phyloP scores from a whole-genome alignment of 2,797 vertebrate species.

The Catostomus latipinnis region DNA sequence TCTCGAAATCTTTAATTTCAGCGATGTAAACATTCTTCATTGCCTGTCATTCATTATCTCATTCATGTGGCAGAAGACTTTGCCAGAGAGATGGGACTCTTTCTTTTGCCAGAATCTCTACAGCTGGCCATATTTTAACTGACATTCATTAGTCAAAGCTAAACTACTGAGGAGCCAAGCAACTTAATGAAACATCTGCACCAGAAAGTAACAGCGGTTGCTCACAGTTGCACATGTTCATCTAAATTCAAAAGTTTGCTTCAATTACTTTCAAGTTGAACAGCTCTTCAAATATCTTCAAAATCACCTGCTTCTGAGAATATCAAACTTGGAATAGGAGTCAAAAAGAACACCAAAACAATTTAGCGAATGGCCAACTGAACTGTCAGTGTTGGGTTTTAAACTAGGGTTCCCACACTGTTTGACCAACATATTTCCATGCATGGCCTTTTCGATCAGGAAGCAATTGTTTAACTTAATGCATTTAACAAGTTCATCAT shows the following conservation, averaged over 20 bases:
- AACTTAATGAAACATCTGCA: constrained; percentile 50
- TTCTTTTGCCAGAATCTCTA: constrained; percentile 27
- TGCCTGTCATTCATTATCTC: constrained; percentile 27
- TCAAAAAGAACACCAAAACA: neutral
- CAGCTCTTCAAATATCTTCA: no score
- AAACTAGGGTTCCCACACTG: neutral
- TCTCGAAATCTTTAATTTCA: constrained; percentile 50
- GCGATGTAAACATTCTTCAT: constrained; percentile 23
- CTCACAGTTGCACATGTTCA: constrained; percentile 13
- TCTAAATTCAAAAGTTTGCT: constrained; percentile 26
- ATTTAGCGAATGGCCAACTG: no score
- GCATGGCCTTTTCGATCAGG: no score
- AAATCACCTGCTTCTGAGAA: constrained; percentile 29
- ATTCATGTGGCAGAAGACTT: constrained; percentile 17
- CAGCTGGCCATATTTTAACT: constrained; percentile 30
- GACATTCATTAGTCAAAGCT: constrained; percentile 42
- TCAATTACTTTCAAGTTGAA: constrained; percentile 8
- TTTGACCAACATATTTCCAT: neutral
- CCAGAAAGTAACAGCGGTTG: constrained; percentile 10
- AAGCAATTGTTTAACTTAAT: no score
- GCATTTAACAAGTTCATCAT: no score
- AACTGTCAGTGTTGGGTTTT: no score
- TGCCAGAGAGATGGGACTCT: constrained; percentile 13
- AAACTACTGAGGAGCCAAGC: constrained; percentile 41
- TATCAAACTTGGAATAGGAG: neutral